A percentile compares a stretch with the other conserved stretches of the same genome.
These are phyloP conservation scores for Actinopyga echinites DNA, from an alignment of 53 echinoderm and acorn worm species.

Conservation along the genomic window DNA sequence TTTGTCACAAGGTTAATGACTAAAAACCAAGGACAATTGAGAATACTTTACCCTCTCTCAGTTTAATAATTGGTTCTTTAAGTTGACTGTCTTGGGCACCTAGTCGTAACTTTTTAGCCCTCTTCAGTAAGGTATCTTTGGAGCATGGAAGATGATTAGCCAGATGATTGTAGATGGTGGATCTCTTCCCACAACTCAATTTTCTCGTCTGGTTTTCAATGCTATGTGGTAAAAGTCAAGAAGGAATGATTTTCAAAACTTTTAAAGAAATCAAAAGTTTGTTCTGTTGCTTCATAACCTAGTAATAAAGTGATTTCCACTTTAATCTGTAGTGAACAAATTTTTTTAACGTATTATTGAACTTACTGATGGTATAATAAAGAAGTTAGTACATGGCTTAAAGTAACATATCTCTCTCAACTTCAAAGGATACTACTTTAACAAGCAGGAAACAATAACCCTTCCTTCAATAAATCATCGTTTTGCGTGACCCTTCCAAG, in stretches of 20 bases:
- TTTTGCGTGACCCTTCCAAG: too few relatives aligned
- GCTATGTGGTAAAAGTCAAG: slow-evolving; percentile 31
- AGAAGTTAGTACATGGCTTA: too few relatives aligned
- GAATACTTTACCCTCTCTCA: slow-evolving; percentile 82
- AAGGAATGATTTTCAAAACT: not conserved
- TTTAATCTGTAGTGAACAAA: too few relatives aligned
- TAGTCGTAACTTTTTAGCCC: slow-evolving; percentile 94
- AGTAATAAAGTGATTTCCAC: too few relatives aligned
- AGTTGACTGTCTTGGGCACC: slow-evolving; percentile 82
- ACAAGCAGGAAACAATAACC: not conserved
- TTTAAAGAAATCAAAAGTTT: not conserved
- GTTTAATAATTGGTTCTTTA: slow-evolving; percentile 86
- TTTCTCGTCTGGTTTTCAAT: slow-evolving; percentile 80
- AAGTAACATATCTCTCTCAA: not conserved
- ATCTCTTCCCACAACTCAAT: slow-evolving; percentile 76
- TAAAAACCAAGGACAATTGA: too few relatives aligned
- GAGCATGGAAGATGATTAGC: slow-evolving; percentile 87
- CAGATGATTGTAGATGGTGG: slow-evolving; percentile 80
- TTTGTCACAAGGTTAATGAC: too few relatives aligned
- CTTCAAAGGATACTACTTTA: not conserved
- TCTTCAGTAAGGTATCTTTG: slow-evolving; percentile 87
- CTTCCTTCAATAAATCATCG: too few relatives aligned
- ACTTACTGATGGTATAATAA: too few relatives aligned
- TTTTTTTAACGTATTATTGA: too few relatives aligned
- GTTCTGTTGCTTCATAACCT: not conserved